Evolutionary conservation across 2,797 vertebrate genomes (phyloP).

Genomic region (Anas georgica): DNA sequence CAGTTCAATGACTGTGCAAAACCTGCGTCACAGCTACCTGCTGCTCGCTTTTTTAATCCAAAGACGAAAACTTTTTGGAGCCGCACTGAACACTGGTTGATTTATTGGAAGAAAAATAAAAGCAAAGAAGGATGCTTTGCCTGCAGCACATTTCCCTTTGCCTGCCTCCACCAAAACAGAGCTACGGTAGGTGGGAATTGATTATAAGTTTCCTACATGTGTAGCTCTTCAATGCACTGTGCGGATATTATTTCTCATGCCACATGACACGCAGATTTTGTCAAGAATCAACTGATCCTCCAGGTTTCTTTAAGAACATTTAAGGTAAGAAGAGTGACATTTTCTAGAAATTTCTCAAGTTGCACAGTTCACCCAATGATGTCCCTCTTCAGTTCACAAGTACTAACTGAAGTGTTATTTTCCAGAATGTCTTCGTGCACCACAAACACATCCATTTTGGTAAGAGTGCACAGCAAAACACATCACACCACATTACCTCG

Average conservation of each 20-base stretch:
- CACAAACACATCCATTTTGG: not conserved
- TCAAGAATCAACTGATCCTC: not conserved
- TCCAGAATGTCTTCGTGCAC: fast-evolving
- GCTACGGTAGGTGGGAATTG: not conserved
- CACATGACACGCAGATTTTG: fast-evolving
- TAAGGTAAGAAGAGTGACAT: not conserved
- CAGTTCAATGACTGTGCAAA: conserved; percentile 85
- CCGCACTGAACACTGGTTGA: conserved; percentile 70
- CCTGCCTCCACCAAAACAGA: conserved; percentile 12
- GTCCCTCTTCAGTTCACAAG: not conserved
- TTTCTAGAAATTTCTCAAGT: not conserved
- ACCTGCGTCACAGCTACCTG: conserved; percentile 94
- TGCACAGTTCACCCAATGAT: not conserved
- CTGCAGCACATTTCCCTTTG: not conserved
- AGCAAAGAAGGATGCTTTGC: conserved; percentile 43
- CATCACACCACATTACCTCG: fast-evolving
- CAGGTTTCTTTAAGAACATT: not conserved
- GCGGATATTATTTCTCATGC: not conserved
- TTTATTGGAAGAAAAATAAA: conserved; percentile 75
- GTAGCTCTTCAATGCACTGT: not conserved
- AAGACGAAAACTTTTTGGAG: conserved; percentile 50
- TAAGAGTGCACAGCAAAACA: fast-evolving
- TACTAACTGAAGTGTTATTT: fast-evolving
- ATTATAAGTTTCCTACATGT: not conserved
- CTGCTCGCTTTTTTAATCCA: conserved; percentile 72